Conservation (phyloP, 2,797 vertebrate genomes). For the Sebastes itinus region DNA sequence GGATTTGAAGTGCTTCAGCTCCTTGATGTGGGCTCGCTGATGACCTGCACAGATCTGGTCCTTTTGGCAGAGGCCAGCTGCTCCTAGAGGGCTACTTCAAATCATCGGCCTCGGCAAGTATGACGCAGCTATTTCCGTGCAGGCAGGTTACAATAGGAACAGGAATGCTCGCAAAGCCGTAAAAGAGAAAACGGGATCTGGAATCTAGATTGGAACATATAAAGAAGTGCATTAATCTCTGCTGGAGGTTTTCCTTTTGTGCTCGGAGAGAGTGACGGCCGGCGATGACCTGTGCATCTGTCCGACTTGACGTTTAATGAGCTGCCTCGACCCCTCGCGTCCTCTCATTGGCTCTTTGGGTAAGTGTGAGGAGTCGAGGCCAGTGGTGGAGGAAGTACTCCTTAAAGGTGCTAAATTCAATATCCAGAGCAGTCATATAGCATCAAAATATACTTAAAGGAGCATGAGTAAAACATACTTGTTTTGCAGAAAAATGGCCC, state of each 20-base stretch:
- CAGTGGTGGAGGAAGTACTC: not conserved
- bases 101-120: conserved; percentile 58
- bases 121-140: conserved; percentile 79
- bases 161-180: conserved; percentile 76
- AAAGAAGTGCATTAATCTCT: conserved; percentile 75
- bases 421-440: too few species aligned
- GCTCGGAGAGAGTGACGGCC: conserved; percentile 1
- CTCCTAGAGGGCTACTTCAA: conserved; percentile 54
- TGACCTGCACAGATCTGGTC: conserved; percentile 75
- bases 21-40: conserved; percentile 75
- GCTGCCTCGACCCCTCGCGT: conserved; percentile 28
- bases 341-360: conserved; percentile 30
- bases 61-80: conserved; percentile 63
- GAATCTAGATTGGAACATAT: conserved; percentile 81
- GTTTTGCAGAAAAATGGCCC: not conserved
- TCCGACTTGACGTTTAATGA: conserved; percentile 50
- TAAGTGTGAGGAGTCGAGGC: conserved; percentile 17
- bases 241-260: conserved; percentile 75
- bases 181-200: conserved; percentile 75
- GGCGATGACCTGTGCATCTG: conserved; percentile 62
- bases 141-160: conserved; percentile 71
- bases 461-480: too few species aligned
- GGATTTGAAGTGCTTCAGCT: conserved; percentile 70
- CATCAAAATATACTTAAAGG: too few species aligned
- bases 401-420: not conserved